phyloP scores from a whole-genome alignment of 2,888 invertebrate genomes.

The Drosophila ochracea region DNA sequence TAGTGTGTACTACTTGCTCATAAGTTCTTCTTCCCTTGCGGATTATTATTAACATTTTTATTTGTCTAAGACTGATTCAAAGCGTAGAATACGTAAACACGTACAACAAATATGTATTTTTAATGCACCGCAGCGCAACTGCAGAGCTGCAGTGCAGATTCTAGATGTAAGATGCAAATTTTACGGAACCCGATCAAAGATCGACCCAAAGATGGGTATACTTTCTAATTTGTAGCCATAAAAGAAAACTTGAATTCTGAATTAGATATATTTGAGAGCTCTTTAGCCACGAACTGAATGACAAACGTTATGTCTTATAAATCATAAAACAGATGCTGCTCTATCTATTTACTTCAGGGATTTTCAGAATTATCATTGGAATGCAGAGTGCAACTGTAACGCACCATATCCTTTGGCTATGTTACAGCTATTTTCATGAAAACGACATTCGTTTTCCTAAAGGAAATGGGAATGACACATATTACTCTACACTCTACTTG shows the following conservation, averaged over 20 bases:
- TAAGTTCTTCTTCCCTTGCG: slow-evolving; percentile 8
- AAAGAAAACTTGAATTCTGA: slow-evolving; percentile 44
- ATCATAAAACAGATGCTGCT: neutral
- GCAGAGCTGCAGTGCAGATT: slow-evolving; percentile 17
- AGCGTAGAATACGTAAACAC: slow-evolving; percentile 24
- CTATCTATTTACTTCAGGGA: neutral
- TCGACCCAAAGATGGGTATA: slow-evolving; percentile 20
- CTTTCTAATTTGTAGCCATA: slow-evolving; percentile 56
- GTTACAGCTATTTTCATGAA: neutral
- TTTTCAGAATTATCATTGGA: neutral
- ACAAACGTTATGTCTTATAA: neutral
- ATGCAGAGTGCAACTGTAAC: neutral
- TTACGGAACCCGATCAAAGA: slow-evolving; percentile 17
- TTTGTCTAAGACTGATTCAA: slow-evolving; percentile 72
- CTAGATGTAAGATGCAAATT: slow-evolving; percentile 34
- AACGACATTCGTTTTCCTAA: neutral
- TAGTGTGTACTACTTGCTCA: slow-evolving; percentile 21
- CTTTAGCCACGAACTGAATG: slow-evolving; percentile 51
- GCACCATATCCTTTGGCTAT: neutral
- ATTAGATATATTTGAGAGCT: slow-evolving; percentile 46
- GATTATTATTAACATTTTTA: slow-evolving; percentile 42
- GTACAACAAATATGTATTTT: slow-evolving; percentile 17
- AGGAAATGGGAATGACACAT: neutral
- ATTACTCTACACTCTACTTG: neutral
- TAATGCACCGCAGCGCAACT: slow-evolving; percentile 11